Conservation (phyloP, 2,888 invertebrate species). For the Mimas tiliae region DNA sequence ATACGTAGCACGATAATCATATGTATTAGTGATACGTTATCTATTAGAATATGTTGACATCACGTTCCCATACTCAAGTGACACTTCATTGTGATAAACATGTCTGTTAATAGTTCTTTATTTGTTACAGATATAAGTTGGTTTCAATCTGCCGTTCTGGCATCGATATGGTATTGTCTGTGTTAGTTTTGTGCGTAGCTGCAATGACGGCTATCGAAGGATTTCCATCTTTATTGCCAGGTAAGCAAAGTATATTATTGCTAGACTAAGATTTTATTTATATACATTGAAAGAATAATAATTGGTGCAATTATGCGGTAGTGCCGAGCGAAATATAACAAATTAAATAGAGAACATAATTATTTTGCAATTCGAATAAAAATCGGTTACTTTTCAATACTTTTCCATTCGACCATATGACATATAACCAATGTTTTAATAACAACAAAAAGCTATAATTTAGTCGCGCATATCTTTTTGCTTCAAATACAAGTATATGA, state of each 20-base stretch:
- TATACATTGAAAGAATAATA: too few relatives aligned
- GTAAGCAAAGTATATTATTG: conserved; percentile 6
- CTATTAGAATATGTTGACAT: background rate
- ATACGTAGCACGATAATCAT: background rate
- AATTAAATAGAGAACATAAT: background rate
- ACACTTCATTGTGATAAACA: background rate
- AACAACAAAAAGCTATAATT: too few relatives aligned
- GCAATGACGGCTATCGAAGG: background rate
- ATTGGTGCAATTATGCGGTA: background rate
- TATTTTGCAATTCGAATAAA: background rate
- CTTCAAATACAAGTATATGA: too few relatives aligned
- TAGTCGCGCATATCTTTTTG: too few relatives aligned
- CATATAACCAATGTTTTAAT: too few relatives aligned
- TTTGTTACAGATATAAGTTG: conserved; percentile 14
- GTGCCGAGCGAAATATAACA: background rate
- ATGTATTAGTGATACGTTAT: conserved; percentile 3
- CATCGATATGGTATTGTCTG: background rate
- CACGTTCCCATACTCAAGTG: background rate
- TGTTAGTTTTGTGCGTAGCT: conserved; percentile 7
- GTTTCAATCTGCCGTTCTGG: background rate
- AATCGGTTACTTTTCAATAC: too few relatives aligned
- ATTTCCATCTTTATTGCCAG: conserved; percentile 22
- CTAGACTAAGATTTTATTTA: background rate
- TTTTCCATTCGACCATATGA: too few relatives aligned
- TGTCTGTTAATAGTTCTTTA: background rate